These are phyloP conservation scores for Adelges cooleyi DNA, from an alignment of 1,140 invertebrate species.

Conservation along the genomic window DNA sequence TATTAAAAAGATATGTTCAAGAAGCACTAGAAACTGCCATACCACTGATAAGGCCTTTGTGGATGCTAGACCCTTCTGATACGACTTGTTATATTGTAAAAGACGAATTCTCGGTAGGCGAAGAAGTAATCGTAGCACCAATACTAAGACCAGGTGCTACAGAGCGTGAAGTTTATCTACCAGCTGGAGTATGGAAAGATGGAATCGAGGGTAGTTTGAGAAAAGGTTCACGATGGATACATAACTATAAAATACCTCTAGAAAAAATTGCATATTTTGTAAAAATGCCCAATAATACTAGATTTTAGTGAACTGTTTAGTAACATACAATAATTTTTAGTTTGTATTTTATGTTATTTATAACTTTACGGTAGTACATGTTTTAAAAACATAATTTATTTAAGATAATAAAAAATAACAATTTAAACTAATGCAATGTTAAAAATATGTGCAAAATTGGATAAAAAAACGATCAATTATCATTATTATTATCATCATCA, in stretches of 20 bases:
- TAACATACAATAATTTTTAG: no score
- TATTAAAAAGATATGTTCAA: constrained; percentile 61
- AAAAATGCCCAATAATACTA: constrained; percentile 69
- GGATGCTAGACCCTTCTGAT: constrained; percentile 81
- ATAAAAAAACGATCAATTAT: no score
- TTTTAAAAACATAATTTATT: no score
- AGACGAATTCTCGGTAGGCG: constrained; percentile 83
- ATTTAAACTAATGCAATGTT: no score
- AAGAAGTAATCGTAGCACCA: constrained; percentile 83
- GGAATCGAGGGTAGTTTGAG: constrained; percentile 71
- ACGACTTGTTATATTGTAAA: constrained; percentile 60
- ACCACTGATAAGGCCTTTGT: constrained; percentile 77
- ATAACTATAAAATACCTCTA: constrained; percentile 66
- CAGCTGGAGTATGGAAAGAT: constrained; percentile 79
- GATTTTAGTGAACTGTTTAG: constrained; percentile 50
- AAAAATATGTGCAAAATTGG: no score
- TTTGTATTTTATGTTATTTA: no score
- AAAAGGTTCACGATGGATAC: constrained; percentile 79
- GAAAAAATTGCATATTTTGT: constrained; percentile 74
- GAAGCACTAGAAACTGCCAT: constrained; percentile 64
- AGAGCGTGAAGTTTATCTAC: constrained; percentile 63
- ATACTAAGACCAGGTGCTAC: constrained; percentile 57
- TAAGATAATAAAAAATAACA: no score
- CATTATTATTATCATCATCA: no score
- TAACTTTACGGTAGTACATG: no score